Percentiles rank a stretch among this genome's conserved stretches.
Conservation (phyloP, 2,797 vertebrate genomes). For the Cheirogaleus major region DNA sequence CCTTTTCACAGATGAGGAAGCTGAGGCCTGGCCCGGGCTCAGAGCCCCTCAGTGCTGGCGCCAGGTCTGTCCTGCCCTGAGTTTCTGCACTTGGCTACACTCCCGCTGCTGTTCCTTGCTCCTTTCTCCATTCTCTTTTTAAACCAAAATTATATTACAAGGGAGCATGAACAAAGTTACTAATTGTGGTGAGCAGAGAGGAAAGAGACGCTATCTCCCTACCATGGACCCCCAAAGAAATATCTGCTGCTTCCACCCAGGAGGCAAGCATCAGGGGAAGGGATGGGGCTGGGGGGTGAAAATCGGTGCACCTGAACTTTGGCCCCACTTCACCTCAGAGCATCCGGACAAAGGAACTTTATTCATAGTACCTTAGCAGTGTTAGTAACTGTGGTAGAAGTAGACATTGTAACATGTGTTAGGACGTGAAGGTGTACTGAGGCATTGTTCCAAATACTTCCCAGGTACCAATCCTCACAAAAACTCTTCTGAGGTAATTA, state of each 20-base stretch:
- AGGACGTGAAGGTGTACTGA: neutral
- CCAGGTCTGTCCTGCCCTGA: neutral
- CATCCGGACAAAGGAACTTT: neutral
- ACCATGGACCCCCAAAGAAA: accelerated
- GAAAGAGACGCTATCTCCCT: neutral
- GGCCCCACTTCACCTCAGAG: neutral
- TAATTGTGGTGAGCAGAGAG: neutral
- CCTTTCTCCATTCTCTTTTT: neutral
- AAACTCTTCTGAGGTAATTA: neutral
- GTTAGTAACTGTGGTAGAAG: neutral
- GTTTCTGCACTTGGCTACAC: neutral
- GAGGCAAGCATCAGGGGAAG: neutral
- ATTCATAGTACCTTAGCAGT: neutral
- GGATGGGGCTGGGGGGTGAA: neutral
- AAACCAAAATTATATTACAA: neutral
- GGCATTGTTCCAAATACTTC: neutral
- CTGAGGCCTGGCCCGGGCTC: neutral
- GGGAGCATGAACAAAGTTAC: neutral
- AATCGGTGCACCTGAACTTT: neutral
- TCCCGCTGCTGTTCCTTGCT: neutral
- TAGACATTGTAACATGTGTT: neutral
- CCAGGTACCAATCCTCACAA: neutral
- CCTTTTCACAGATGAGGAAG: slow-evolving; percentile 2
- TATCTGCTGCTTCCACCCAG: neutral
- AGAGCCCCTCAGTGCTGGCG: neutral